Conservation (phyloP, 2,113 vertebrate species). For the Clarias batrachus region DNA sequence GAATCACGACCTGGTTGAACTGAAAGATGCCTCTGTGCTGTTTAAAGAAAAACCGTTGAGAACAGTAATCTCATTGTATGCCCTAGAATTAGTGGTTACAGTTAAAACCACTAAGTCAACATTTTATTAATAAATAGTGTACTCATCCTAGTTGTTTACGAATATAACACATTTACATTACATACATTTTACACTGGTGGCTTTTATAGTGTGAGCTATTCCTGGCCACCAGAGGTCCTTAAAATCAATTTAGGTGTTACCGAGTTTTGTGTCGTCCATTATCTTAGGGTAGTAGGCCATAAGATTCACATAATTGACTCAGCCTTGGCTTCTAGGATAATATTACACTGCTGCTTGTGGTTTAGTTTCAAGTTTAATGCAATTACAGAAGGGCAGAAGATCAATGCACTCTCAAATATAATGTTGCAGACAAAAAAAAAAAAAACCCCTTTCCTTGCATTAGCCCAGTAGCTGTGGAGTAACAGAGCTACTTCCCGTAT, state of each 20-base stretch:
- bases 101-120: no score
- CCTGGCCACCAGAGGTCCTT: neutral
- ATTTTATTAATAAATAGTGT: no score
- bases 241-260: neutral
- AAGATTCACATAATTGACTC: neutral
- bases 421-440: neutral
- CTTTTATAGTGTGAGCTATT: neutral
- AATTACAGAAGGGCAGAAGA: constrained; percentile 3
- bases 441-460: constrained; percentile 56
- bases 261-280: neutral
- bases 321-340: neutral
- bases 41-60: no score
- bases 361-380: constrained; percentile 4
- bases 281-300: constrained; percentile 1
- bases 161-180: neutral
- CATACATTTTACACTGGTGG: neutral
- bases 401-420: neutral
- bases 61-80: no score
- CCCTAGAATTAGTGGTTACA: no score
- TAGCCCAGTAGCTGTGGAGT: constrained; percentile 51
- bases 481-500: constrained; percentile 52
- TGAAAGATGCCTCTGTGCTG: no score
- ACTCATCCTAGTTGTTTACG: no score
- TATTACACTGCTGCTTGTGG: neutral
- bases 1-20: no score